Base-by-base conservation (phyloP, 2,888 invertebrate species). In the Octonoba sinensis region DNA sequence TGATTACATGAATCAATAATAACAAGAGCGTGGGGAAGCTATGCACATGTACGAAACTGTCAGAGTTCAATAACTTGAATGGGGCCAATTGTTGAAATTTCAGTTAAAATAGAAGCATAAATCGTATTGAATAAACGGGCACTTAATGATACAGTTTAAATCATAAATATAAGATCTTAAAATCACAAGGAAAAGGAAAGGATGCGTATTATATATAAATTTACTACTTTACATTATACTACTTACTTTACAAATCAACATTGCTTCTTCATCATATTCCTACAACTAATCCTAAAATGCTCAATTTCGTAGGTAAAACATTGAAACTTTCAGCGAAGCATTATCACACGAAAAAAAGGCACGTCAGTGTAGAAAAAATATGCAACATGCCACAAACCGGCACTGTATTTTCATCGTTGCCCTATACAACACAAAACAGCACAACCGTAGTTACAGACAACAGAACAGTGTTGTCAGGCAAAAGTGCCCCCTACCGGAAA, bases 381-480 rank as follows among this genome's bases (percentile, higher is more conserved):
- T 51, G 64, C 22, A 81, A 27, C 81, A 69, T 64, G 56, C 47
- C 27, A 69, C 62, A 16, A 69, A 54, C 74, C 69, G 72, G 73
- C 22, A 67, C 36, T n/a, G 1, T 4, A 54, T 16, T 60, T 74
- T 46, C 67, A 64, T 62, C 57, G 56, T 64, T 54, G 20, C 67
- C 59, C 51, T 11, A 69, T 56, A 57, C 51, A 79, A 62, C 49
- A 79, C 65, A 36, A 67, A 44, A 36, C 36, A 36, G 60, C 65
- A 22, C 64, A 24, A 59, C 36, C 69, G 73, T 73, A 49, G 73
- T 60, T 69, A 79, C 73, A 69, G 67, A 73, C 73, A 79, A 81
- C 81, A 81, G 57, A 66, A 73, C 49, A 57, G 66, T 81, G 81
- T 81, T 74, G 81, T 81, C 74, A 81, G 57, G 81, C 73, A 73